Percentiles rank a stretch among this genome's conserved stretches.
Conservation (phyloP, 2,797 vertebrate species). For the Poeciliopsis paucimaculata region DNA sequence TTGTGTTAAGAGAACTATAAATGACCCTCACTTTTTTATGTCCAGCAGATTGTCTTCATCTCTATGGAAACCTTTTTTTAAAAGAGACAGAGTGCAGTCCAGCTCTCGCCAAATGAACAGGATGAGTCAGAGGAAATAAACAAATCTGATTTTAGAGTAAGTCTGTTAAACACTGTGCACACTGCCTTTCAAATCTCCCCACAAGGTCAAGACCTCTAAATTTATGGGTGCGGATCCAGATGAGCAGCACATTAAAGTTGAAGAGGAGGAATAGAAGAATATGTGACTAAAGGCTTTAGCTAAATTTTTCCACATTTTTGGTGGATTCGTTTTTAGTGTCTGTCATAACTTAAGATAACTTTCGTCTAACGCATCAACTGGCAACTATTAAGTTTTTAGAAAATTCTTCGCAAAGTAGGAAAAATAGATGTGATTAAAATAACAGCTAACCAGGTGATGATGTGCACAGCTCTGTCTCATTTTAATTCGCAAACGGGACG, state of each 20-base stretch:
- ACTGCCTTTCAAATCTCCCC: conserved; percentile 17
- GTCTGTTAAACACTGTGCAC: conserved; percentile 51
- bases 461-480: conserved; percentile 10
- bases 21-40: conserved; percentile 38
- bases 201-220: conserved; percentile 27
- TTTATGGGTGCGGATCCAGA: conserved; percentile 27
- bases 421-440: conserved; percentile 23
- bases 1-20: conserved; percentile 25
- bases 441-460: conserved; percentile 14
- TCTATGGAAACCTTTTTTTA: conserved; percentile 35
- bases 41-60: conserved; percentile 38
- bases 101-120: conserved; percentile 41
- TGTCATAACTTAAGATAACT: conserved; percentile 37
- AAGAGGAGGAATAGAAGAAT: conserved; percentile 1
- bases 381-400: conserved; percentile 7
- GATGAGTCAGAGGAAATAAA: conserved; percentile 57
- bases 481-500: background rate
- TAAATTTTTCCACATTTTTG: conserved; percentile 25
- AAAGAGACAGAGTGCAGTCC: conserved; percentile 19
- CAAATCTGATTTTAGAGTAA: conserved; percentile 57
- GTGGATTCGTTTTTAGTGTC: conserved; percentile 39
- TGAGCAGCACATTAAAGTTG: background rate
- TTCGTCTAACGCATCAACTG: conserved; percentile 15
- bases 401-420: conserved; percentile 15
- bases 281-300: conserved; percentile 6